Base-by-base conservation (phyloP, 2,888 invertebrate genomes). In the Griposia aprilina region DNA sequence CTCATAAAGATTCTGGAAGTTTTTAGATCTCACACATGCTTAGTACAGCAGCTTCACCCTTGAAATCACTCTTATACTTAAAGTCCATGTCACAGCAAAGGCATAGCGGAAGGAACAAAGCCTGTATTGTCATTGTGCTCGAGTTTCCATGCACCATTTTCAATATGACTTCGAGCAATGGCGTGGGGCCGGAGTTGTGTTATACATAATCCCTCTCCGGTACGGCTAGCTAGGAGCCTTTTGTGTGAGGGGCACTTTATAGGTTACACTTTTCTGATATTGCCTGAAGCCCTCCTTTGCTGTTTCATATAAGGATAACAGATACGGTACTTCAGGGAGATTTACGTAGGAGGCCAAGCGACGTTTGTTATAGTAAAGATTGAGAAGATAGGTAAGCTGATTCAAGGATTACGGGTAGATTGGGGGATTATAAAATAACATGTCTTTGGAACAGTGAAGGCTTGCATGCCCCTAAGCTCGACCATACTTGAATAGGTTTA, bases 221-320 rank as follows among this genome's bases (percentile, higher is more conserved):
- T 63, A 41, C 79, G 15, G 36, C 55, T 72, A 45, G 57, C 76
- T 55, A 15, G 62, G 62, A 23, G 62, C 62, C 69, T 82, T 72
- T 82, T 82, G 62, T 83, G 78, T 60, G 69, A 36, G 20, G 30
- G 13, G 30, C 63, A 72, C 78, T 85, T 71, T 85, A 78, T 72
- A 48, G 66, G 73, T 74, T 78, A 71, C 82, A 59, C 67, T 82
- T 81, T 76, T 70, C 68, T 63, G 73, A 83, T 85, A 82, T 66
- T 57, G 72, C 70, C 50, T n/a, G n/a, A 55, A 82, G 68, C 84
- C 13, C 10, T 55, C 15, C 55, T 80, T 80, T 70, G 41, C 65
- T 59, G 48, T 57, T 60, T 69, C 59, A 84, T 80, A 69, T 73
- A 69, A 63, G n/a, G 68, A 79, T 65, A 59, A 68, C 52, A 20